A percentile compares a stretch with the other conserved stretches of the same genome.
Evolutionary conservation across 2,113 vertebrate genomes (phyloP).

Genomic region (Rhinichthys klamathensis): DNA sequence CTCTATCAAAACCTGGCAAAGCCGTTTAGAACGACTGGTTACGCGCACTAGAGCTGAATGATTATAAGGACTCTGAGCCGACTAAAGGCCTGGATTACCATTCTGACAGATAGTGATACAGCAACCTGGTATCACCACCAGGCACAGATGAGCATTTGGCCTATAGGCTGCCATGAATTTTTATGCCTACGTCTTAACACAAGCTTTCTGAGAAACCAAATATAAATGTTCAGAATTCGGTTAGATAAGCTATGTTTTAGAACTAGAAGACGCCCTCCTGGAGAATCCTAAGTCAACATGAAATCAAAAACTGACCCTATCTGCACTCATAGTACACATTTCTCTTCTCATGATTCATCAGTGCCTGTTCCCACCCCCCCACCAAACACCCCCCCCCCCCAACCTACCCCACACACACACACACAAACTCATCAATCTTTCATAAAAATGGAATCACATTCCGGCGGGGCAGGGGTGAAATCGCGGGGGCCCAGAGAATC

Average conservation of each 20-base stretch:
- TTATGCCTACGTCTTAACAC: background rate
- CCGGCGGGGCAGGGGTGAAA: too few relatives aligned
- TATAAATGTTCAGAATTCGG: background rate
- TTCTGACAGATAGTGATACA: conserved; percentile 12
- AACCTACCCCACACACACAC: too few relatives aligned
- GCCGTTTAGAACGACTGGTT: conserved; percentile 46
- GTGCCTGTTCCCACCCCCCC: too few relatives aligned
- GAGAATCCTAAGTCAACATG: background rate
- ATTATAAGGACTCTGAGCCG: conserved; percentile 8
- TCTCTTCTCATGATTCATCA: too few relatives aligned
- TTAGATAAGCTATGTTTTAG: background rate
- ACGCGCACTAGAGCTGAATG: conserved; percentile 36
- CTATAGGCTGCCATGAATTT: background rate
- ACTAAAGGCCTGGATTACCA: conserved; percentile 33
- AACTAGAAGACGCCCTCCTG: background rate
- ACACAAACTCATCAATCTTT: too few relatives aligned
- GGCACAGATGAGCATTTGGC: conserved; percentile 13
- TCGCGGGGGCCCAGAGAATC: too few relatives aligned
- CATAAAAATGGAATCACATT: too few relatives aligned
- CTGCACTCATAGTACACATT: too few relatives aligned
- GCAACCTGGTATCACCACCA: background rate
- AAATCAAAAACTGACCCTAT: background rate
- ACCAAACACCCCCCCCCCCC: too few relatives aligned
- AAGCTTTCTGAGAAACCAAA: background rate
- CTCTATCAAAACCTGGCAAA: conserved; percentile 55